phyloP scores from a whole-genome alignment of 2,113 vertebrate species.

The Laticauda colubrina region DNA sequence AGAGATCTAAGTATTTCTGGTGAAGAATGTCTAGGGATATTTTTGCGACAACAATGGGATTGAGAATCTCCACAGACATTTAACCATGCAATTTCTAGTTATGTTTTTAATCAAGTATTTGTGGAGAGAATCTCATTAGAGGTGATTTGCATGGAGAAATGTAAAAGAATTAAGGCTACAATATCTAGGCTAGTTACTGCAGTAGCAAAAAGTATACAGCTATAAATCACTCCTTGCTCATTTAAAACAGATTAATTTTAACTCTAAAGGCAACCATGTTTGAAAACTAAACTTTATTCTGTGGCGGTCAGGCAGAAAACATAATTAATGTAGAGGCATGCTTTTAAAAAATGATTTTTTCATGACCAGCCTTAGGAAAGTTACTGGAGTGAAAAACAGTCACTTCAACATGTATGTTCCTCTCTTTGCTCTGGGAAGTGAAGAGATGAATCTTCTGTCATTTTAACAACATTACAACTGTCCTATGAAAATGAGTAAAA shows the following conservation, averaged over 20 bases:
- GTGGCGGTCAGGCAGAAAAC: background rate
- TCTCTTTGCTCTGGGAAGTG: background rate
- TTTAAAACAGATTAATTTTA: background rate
- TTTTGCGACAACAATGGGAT: background rate
- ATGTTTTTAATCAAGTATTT: background rate
- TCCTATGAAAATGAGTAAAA: background rate
- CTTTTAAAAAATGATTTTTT: background rate
- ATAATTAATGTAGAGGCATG: constrained; percentile 24
- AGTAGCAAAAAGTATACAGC: background rate
- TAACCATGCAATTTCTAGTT: background rate
- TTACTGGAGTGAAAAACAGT: background rate
- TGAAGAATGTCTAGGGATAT: background rate
- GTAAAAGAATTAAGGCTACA: background rate
- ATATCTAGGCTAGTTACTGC: background rate
- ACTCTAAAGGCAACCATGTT: background rate
- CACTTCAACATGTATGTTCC: background rate
- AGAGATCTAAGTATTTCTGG: background rate
- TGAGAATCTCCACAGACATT: background rate
- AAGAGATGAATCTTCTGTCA: background rate
- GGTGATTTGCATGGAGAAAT: background rate
- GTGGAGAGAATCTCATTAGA: background rate
- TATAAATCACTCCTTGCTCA: background rate
- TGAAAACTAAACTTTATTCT: constrained; percentile 33
- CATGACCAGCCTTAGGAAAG: background rate
- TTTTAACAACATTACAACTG: background rate